These are phyloP conservation scores for Drosophila infuscata DNA, from an alignment of 2,888 invertebrate species.

Conservation along the genomic window DNA sequence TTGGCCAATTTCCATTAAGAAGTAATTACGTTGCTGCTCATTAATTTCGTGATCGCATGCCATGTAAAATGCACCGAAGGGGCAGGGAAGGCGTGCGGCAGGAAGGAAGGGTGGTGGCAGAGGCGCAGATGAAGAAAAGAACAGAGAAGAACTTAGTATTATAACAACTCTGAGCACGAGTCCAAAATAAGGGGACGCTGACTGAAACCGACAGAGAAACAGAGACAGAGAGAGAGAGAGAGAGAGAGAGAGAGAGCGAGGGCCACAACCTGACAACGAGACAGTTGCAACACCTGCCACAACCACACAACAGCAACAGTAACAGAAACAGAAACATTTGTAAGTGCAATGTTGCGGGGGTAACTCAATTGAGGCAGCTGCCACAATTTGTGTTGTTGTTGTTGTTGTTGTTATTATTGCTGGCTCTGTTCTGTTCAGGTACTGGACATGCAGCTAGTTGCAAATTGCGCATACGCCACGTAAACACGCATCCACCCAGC, in stretches of 20 bases:
- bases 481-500: conserved; percentile 11
- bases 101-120: background rate
- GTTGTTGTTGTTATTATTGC: background rate
- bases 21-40: conserved; percentile 79
- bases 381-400: background rate
- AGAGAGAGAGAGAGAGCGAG: background rate
- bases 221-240: background rate
- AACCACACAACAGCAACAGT: conserved; percentile 43
- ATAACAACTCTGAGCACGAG: conserved; percentile 53
- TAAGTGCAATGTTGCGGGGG: conserved; percentile 37
- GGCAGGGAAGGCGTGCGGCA: background rate
- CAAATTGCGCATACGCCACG: conserved; percentile 42
- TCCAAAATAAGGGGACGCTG: conserved; percentile 19
- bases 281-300: conserved; percentile 71
- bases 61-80: conserved; percentile 60
- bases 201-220: background rate
- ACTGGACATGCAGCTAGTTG: background rate
- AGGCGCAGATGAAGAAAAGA: background rate
- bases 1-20: conserved; percentile 81
- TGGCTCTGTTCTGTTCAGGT: background rate
- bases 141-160: conserved; percentile 17
- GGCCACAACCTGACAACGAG: conserved; percentile 24
- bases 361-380: conserved; percentile 35
- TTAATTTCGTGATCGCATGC: conserved; percentile 82
- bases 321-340: conserved; percentile 21